Base-by-base conservation (phyloP, 2,113 vertebrate species). In the Sigmodon hispidus region DNA sequence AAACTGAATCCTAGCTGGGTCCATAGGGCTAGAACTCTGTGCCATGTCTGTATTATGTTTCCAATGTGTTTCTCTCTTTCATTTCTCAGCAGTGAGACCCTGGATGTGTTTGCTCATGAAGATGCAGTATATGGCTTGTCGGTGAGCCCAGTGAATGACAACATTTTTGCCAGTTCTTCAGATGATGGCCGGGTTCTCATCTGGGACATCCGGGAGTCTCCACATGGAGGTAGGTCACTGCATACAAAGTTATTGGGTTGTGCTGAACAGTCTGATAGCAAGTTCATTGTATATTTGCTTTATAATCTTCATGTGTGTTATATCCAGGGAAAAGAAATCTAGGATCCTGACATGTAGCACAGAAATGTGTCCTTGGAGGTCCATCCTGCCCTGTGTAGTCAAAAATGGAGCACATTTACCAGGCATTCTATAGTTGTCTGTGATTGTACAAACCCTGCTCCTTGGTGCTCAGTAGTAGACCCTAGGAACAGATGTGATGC, bases 91-190 rank as follows among this genome's bases (percentile, higher is more conserved):
- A 99, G 99, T 9, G 99, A 99, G 98, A 99, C 99, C 1, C 98
- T 99, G 98, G 99, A 99, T 79, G 99, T 99, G 52, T 99, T 99
- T 95, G 99, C 99, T 95, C 99, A 99, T 84, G 99, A 99, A 87
- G 99, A 99, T 83, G 99, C 99, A 0, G 99, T 99, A n/a, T 99
- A 99, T 26, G 99, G 99, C 93, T 98, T 99, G 95, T 99, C 99
- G 0, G 99, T 99, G 98, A 99, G 99, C 96, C 99, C 99, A 1
- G 99, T 99, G 80, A 99, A 99, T 84, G 99, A 99, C 98, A 99
- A 99, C 90, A 99, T 99, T 97, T 99, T 99, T 88, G 99, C 99
- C 96, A 99, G 99, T 94, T 99, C 99, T 1, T 99, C 99, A 8
- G 99, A 99, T 67, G 99, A 99, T 88, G 99, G 99, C 17, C 98